Evolutionary conservation across 2,113 vertebrate species (phyloP).

Genomic region (Nesogale talazaci): DNA sequence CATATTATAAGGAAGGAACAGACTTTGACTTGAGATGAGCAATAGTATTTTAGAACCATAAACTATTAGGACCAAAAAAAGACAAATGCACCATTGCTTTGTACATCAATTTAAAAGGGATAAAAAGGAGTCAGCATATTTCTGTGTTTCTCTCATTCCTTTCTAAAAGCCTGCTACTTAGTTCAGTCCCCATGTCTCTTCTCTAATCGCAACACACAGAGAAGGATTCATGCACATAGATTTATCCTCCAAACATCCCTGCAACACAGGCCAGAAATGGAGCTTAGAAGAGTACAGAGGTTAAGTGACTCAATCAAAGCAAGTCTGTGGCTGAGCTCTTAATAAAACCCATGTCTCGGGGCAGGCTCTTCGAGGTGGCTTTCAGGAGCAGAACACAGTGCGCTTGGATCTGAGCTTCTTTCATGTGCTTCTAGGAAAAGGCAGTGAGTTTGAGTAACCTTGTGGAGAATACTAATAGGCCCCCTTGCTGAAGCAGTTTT

Average conservation of each 20-base stretch:
- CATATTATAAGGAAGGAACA: not conserved
- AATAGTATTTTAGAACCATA: not conserved
- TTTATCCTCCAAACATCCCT: slow-evolving; percentile 11
- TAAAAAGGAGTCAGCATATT: not conserved
- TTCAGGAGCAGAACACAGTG: not conserved
- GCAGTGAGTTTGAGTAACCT: not conserved
- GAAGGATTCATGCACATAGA: not conserved
- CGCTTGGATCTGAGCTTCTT: slow-evolving; percentile 12
- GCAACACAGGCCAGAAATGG: not conserved
- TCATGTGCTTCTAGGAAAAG: slow-evolving; percentile 48
- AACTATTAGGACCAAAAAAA: not conserved
- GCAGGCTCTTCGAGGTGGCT: not conserved
- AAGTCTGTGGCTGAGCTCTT: slow-evolving; percentile 9
- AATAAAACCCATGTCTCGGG: not conserved
- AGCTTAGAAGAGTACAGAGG: not conserved
- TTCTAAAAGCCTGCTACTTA: not conserved
- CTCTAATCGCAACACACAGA: not conserved
- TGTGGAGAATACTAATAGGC: slow-evolving; percentile 50
- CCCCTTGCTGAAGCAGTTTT: not conserved
- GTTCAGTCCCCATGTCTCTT: not conserved
- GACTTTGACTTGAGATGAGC: not conserved
- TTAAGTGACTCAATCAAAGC: slow-evolving; percentile 43
- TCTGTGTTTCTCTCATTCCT: not conserved
- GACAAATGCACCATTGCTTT: not conserved
- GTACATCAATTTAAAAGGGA: slow-evolving; percentile 1